A percentile compares a stretch with the other conserved stretches of the same genome.
Conservation (phyloP, 2,113 vertebrate species). For the human (Homo sapiens) region DNA sequence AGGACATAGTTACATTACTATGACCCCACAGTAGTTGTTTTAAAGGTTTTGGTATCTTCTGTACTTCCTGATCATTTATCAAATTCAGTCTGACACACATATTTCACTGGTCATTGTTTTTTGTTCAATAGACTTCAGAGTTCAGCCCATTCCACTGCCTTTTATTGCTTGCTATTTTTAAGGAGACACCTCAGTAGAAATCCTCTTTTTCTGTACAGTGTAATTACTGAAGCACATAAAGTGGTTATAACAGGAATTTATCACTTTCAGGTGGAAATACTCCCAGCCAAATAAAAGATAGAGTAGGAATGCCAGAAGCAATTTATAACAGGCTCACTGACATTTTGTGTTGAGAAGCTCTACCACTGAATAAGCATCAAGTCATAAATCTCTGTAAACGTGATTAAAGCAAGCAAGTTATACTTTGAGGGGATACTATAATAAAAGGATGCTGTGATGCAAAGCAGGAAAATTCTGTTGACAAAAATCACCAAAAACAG, state of each 20-base stretch:
- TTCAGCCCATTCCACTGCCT: constrained; percentile 64
- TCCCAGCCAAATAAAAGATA: constrained; percentile 86
- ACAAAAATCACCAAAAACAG: constrained; percentile 76
- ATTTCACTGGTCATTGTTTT: constrained; percentile 74
- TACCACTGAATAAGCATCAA: constrained; percentile 82
- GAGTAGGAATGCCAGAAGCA: constrained; percentile 83
- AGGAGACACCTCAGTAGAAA: constrained; percentile 61
- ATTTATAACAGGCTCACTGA: constrained; percentile 88
- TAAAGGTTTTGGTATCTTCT: constrained; percentile 51
- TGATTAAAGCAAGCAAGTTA: constrained; percentile 84
- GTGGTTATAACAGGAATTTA: constrained; percentile 86
- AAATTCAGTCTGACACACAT: constrained; percentile 45
- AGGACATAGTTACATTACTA: background rate
- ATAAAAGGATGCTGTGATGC: constrained; percentile 69
- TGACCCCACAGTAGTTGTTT: background rate
- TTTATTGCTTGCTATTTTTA: constrained; percentile 75
- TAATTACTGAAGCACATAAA: constrained; percentile 90
- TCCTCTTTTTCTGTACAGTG: constrained; percentile 70
- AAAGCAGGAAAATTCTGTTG: constrained; percentile 79
- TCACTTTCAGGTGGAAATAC: constrained; percentile 88
- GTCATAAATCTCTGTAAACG: constrained; percentile 86
- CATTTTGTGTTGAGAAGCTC: constrained; percentile 84
- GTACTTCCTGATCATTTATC: constrained; percentile 56
- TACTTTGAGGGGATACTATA: constrained; percentile 82
- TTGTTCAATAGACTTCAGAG: constrained; percentile 51